Evolutionary conservation across 2,888 invertebrate species (phyloP).

Genomic region (Gymnosoma rotundatum): DNA sequence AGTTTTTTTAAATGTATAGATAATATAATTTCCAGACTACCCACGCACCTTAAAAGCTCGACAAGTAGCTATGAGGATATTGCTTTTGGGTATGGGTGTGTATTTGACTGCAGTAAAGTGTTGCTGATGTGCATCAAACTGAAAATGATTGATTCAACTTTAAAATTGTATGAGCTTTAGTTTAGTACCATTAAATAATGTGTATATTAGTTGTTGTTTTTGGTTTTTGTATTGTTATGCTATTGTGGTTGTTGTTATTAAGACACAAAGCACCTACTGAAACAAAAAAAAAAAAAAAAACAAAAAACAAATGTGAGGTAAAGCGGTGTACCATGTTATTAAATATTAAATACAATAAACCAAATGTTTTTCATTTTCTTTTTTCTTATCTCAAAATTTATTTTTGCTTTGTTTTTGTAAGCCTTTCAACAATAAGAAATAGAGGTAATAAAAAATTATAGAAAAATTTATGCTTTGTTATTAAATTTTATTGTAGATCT

Average conservation of each 20-base stretch:
- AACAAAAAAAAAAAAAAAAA: constrained; percentile 16
- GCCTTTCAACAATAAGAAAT: background rate
- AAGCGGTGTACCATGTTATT: constrained; percentile 47
- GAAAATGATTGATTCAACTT: constrained; percentile 81
- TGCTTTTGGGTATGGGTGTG: constrained; percentile 71
- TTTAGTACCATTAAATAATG: constrained; percentile 70
- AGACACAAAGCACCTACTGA: constrained; percentile 29
- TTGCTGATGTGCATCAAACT: constrained; percentile 81
- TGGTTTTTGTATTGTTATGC: constrained; percentile 37
- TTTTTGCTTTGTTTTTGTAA: background rate
- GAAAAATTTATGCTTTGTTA: background rate
- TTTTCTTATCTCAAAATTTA: background rate
- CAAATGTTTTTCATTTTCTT: constrained; percentile 27
- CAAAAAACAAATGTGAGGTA: constrained; percentile 40
- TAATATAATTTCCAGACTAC: background rate
- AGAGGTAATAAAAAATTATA: constrained; percentile 27
- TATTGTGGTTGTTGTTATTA: constrained; percentile 65
- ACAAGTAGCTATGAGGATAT: too few relatives aligned
- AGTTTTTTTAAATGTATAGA: too few relatives aligned
- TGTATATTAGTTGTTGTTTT: constrained; percentile 60
- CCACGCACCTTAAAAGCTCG: background rate
- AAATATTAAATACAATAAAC: constrained; percentile 60
- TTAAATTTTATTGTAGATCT: background rate
- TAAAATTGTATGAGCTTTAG: constrained; percentile 75
- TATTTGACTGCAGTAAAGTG: constrained; percentile 74